Evolutionary conservation across 2,113 vertebrate species (phyloP).

Genomic region (Sebastes schlegelii): DNA sequence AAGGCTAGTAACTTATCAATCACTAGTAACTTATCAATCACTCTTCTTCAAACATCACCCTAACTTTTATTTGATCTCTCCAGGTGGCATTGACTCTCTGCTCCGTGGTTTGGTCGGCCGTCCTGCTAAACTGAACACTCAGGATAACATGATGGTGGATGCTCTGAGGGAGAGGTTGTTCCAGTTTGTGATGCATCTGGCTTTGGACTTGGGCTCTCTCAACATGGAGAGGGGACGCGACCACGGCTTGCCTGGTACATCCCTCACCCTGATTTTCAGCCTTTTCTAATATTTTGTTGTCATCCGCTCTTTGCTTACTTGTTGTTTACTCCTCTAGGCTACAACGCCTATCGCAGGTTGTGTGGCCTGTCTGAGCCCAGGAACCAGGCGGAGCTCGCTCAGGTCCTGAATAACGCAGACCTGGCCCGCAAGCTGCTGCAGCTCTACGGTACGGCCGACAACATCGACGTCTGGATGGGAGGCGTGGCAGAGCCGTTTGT

Average conservation of each 20-base stretch:
- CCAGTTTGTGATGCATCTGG: conserved; percentile 71
- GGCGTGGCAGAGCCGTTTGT: too few relatives aligned
- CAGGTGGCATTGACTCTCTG: conserved; percentile 89
- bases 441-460: too few relatives aligned
- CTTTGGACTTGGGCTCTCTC: conserved; percentile 86
- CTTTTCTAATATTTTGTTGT: neutral
- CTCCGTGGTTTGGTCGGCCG: conserved; percentile 83
- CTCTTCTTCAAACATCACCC: neutral
- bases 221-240: conserved; percentile 89
- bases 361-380: conserved; percentile 81
- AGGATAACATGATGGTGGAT: conserved; percentile 86
- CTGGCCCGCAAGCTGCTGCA: too few relatives aligned
- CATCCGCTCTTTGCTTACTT: neutral
- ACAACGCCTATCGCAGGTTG: conserved; percentile 82
- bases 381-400: conserved; percentile 68
- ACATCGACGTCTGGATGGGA: too few relatives aligned
- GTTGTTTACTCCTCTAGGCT: conserved; percentile 71
- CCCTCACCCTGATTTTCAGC: neutral
- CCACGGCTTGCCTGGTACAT: conserved; percentile 86
- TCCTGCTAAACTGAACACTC: conserved; percentile 86
- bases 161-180: conserved; percentile 88
- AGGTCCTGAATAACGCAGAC: too few relatives aligned
- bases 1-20: neutral
- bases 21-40: neutral
- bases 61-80: conserved; percentile 4